These are phyloP conservation scores for Embidobia sp. DNA, from an alignment of 2,888 invertebrate genomes.

Conservation along the genomic window DNA sequence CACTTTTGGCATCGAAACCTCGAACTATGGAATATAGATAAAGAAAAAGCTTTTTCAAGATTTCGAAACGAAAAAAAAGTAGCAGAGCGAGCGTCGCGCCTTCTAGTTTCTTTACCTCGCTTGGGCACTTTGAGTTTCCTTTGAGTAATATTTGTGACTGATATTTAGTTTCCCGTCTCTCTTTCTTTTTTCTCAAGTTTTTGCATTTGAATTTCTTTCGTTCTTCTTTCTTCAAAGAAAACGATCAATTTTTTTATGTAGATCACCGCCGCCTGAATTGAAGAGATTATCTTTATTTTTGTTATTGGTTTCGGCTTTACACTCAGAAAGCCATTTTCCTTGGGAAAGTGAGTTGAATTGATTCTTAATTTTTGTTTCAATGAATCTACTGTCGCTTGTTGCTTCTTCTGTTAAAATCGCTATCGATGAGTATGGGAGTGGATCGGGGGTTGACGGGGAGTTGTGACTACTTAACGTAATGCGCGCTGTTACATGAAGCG, in stretches of 20 bases:
- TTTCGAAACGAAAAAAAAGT: background rate
- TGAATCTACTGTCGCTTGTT: constrained; percentile 1
- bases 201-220: too few relatives aligned
- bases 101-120: background rate
- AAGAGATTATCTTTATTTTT: constrained; percentile 16
- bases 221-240: background rate
- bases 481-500: constrained; percentile 85
- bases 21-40: too few relatives aligned
- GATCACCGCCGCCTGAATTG: constrained; percentile 9
- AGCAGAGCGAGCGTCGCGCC: background rate
- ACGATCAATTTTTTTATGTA: background rate
- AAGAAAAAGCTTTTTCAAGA: background rate
- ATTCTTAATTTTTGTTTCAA: background rate
- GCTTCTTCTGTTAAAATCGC: constrained; percentile 52
- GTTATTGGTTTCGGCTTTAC: background rate
- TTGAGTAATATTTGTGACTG: too few relatives aligned
- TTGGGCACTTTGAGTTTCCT: too few relatives aligned
- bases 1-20: too few relatives aligned
- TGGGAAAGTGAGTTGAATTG: background rate
- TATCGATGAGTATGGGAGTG: constrained; percentile 67
- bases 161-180: background rate
- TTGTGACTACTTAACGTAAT: constrained; percentile 76
- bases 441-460: constrained; percentile 66
- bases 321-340: background rate
- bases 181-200: background rate